Percentiles rank a stretch among this genome's conserved stretches.
These are phyloP conservation scores for Fulica atra DNA, from an alignment of 2,113 vertebrate genomes.

Conservation along the genomic window DNA sequence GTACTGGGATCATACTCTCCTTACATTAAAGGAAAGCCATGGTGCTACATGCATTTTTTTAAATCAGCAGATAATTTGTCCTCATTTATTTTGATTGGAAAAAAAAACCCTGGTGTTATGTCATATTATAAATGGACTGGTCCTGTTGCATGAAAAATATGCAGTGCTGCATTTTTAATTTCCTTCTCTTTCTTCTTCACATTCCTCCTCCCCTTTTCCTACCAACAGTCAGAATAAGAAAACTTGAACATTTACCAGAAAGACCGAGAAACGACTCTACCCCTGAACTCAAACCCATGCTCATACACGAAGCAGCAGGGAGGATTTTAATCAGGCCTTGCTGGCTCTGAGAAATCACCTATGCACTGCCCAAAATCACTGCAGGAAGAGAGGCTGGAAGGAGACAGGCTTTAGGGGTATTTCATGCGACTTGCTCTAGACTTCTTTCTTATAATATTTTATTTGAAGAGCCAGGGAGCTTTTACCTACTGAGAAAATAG, in stretches of 20 bases:
- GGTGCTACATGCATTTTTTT: neutral
- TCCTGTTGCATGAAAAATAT: slow-evolving; percentile 13
- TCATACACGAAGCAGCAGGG: slow-evolving; percentile 40
- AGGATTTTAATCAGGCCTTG: slow-evolving; percentile 62
- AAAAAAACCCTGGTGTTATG: neutral
- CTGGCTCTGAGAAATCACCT: slow-evolving; percentile 51
- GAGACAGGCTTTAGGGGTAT: slow-evolving; percentile 4
- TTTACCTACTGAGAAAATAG: slow-evolving; percentile 57
- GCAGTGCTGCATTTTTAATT: slow-evolving; percentile 19
- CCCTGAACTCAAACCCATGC: neutral
- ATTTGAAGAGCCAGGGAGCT: slow-evolving; percentile 41
- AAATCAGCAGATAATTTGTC: slow-evolving; percentile 34
- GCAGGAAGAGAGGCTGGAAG: slow-evolving; percentile 29
- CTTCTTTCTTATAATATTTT: slow-evolving; percentile 49
- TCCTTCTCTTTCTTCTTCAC: slow-evolving; percentile 6
- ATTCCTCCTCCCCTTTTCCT: slow-evolving; percentile 6
- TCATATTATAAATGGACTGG: neutral
- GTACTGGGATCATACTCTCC: neutral
- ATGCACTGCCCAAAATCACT: neutral
- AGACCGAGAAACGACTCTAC: neutral
- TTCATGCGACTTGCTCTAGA: slow-evolving; percentile 37
- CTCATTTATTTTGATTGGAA: slow-evolving; percentile 32
- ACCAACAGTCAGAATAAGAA: neutral
- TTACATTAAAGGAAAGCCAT: neutral
- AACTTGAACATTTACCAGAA: slow-evolving; percentile 20